Conservation (phyloP, 2,113 vertebrate species). For the Hippocampus barbouri region DNA sequence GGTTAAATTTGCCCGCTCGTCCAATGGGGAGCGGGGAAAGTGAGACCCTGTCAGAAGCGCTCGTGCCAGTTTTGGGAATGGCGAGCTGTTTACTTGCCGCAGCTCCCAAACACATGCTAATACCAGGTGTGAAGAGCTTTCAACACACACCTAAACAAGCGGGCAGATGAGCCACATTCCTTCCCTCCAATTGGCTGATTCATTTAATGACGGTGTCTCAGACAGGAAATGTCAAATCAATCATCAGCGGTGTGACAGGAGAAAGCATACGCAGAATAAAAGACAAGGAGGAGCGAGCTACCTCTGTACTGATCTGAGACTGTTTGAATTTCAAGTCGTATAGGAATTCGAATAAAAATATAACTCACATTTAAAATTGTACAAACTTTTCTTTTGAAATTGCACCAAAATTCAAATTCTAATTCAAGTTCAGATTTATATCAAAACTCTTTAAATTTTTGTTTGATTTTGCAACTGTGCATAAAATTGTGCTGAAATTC, state of each 20-base stretch:
- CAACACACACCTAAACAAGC: slow-evolving; percentile 10
- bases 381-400: too few relatives aligned
- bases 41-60: neutral
- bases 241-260: slow-evolving; percentile 39
- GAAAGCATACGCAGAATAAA: neutral
- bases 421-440: neutral
- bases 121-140: neutral
- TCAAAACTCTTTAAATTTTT: neutral
- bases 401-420: too few relatives aligned
- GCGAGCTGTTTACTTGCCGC: neutral
- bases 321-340: neutral
- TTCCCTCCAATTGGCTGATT: slow-evolving; percentile 16
- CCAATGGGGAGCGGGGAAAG: neutral
- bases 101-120: slow-evolving; percentile 7
- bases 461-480: neutral
- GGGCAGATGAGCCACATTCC: slow-evolving; percentile 1
- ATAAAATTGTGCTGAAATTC: too few relatives aligned
- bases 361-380: too few relatives aligned
- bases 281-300: neutral
- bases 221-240: slow-evolving; percentile 51
- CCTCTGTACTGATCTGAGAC: too few relatives aligned
- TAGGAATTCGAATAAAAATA: neutral
- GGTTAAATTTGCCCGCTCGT: neutral
- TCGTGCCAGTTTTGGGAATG: neutral
- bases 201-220: slow-evolving; percentile 26